Base-by-base conservation (phyloP, 64 coral and sea anemone genomes). In the Stichodactyla mertensii region DNA sequence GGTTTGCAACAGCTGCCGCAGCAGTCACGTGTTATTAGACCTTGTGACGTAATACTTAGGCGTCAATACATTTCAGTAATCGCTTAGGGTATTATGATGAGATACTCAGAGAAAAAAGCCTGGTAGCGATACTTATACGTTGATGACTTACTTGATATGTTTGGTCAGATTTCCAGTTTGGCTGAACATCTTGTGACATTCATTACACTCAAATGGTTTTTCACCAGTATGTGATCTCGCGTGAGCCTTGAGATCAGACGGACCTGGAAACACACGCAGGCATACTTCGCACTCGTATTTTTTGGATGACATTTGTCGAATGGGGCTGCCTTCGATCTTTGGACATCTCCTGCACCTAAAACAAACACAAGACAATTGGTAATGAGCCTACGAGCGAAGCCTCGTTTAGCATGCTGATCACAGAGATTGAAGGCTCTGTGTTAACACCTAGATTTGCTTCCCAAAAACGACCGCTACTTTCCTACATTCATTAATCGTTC, bases 101-200 rank as follows among this genome's bases (percentile, higher is more conserved):
- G 56, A 58, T 9, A 15, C 56, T 58, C 9, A 58, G 56, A 58
- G 14, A 11, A 11, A 11, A 11, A 58, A 5, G 36, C 56, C 56
- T 58, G 56, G 2, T 11, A 58, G 6, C 56, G 14, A 58, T 3
- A 15, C 9, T 58, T 1, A 15, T 58, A 58, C 36, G 36, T 16
- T 55, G 4, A 54, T 52, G 31, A 82, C 84, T 9, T 74, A 96
- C 94, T 87, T 96, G 19, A 93, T 31, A 23, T 96, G 94, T 77
- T 96, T 96, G 13, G 84, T 96, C 11, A 96, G 70, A 59, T 96
- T 96, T 16, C 94, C 94, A 8, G 94, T 90, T 24, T 96, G 94
- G 54, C 94, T 96, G 61, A 96, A 96, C 12, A 69, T 79, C 86
- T 93, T 96, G 7, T 70, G 45, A 77, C 94, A 96, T 7, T 87